Conservation (phyloP, 2,113 vertebrate species). For the Misgurnus mizolepis region DNA sequence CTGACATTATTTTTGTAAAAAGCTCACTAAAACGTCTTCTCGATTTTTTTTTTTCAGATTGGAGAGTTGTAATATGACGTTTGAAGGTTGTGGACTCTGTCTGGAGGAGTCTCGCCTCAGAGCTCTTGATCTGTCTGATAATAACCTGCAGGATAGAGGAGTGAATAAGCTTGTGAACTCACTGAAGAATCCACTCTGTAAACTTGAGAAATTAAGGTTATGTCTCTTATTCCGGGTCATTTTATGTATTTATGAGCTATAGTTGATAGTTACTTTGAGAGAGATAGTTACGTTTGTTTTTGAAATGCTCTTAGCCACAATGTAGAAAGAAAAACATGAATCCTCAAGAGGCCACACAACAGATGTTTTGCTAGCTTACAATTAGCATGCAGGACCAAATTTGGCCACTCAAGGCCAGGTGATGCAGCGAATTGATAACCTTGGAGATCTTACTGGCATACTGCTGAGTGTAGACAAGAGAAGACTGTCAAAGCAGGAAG, state of each 20-base stretch:
- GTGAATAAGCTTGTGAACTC: conserved; percentile 13
- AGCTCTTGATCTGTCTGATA: conserved; percentile 42
- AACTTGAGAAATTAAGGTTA: conserved; percentile 40
- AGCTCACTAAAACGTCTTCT: background rate
- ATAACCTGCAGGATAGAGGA: conserved; percentile 39
- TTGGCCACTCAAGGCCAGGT: too few relatives aligned
- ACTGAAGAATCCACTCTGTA: conserved; percentile 22
- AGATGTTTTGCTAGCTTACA: too few relatives aligned
- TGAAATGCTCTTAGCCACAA: too few relatives aligned
- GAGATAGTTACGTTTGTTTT: too few relatives aligned
- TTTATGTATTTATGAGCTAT: background rate
- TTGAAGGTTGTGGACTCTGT: conserved; percentile 15
- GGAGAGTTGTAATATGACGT: conserved; percentile 34
- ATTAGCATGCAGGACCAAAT: too few relatives aligned
- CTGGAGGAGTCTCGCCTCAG: conserved; percentile 19
- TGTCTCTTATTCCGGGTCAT: background rate
- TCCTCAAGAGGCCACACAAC: too few relatives aligned
- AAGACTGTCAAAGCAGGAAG: too few relatives aligned
- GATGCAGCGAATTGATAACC: too few relatives aligned
- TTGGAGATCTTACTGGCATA: too few relatives aligned
- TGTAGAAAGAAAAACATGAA: too few relatives aligned
- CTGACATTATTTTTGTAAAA: background rate
- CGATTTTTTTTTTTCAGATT: conserved; percentile 14
- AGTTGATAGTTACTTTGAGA: too few relatives aligned
- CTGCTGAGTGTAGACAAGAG: too few relatives aligned